Percentiles rank a stretch among this genome's conserved stretches.
These are phyloP conservation scores for Perccottus glenii DNA, from an alignment of 2,113 vertebrate species.

Conservation along the genomic window DNA sequence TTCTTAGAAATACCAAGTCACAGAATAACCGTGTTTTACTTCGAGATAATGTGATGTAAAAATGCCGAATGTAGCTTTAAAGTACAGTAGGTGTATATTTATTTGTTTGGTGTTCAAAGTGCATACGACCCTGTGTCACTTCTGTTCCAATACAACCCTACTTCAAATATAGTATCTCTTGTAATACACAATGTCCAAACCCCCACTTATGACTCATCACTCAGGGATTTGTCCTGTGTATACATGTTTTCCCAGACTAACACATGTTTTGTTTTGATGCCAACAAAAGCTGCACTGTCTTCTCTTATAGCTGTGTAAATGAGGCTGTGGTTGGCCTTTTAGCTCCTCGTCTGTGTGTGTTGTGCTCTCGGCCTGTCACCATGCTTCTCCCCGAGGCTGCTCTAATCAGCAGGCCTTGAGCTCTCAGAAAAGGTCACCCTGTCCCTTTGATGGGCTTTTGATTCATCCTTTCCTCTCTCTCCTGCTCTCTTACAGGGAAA, in stretches of 20 bases:
- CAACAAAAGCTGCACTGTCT: constrained; percentile 40
- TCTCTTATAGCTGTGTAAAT: constrained; percentile 39
- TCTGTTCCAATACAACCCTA: no score
- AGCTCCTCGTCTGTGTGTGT: constrained; percentile 14
- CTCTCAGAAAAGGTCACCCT: constrained; percentile 74
- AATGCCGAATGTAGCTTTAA: no score
- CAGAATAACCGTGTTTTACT: no score
- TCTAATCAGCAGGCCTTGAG: constrained; percentile 75
- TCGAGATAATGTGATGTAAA: no score
- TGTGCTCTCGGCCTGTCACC: constrained; percentile 8
- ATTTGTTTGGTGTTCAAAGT: no score
- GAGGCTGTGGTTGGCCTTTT: constrained; percentile 54
- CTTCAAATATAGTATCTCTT: no score
- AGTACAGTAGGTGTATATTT: no score
- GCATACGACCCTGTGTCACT: no score
- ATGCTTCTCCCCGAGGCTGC: constrained; percentile 44
- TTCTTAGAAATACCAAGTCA: no score
- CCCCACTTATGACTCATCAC: background rate
- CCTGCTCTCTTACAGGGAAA: constrained; percentile 84
- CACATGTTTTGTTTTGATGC: constrained; percentile 29
- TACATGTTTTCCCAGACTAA: constrained; percentile 22
- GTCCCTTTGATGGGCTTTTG: constrained; percentile 78
- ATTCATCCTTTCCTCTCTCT: constrained; percentile 71
- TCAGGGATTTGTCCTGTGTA: constrained; percentile 5
- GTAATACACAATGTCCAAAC: no score